Evolutionary conservation across 2,113 vertebrate genomes (phyloP).

Genomic region (Panthera uncia): DNA sequence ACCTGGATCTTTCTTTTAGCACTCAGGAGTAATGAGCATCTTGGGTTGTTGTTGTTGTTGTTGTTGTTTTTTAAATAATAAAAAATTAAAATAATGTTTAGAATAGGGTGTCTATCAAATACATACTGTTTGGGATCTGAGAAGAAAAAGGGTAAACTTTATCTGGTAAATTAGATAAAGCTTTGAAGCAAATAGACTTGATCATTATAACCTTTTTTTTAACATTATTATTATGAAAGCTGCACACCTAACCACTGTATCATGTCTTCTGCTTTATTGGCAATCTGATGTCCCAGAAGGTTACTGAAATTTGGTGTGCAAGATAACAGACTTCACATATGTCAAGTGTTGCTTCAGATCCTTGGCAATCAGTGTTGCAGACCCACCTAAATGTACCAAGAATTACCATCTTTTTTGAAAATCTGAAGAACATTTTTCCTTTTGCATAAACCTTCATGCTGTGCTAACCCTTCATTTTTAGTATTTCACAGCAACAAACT

Average conservation of each 20-base stretch:
- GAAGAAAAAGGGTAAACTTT: background rate
- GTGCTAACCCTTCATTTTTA: background rate
- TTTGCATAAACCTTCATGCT: background rate
- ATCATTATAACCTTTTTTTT: background rate
- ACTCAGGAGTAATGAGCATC: background rate
- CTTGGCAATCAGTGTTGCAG: background rate
- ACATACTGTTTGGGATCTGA: background rate
- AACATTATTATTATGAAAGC: background rate
- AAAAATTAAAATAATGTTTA: slow-evolving; percentile 56
- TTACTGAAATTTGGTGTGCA: slow-evolving; percentile 2
- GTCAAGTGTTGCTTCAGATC: background rate
- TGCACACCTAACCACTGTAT: background rate
- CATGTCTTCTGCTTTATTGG: background rate
- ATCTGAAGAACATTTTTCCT: background rate
- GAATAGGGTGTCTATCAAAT: background rate
- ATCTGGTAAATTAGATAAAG: background rate
- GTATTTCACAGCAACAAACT: background rate
- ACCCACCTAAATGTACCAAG: background rate
- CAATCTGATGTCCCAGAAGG: slow-evolving; percentile 5
- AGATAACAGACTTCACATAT: background rate
- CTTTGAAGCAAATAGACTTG: background rate
- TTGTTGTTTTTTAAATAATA: background rate
- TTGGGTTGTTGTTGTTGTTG: background rate
- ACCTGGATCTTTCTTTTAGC: background rate
- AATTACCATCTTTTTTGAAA: background rate